phyloP scores from a whole-genome alignment of 2,113 vertebrate species.

The Chlorodrepanis virens region DNA sequence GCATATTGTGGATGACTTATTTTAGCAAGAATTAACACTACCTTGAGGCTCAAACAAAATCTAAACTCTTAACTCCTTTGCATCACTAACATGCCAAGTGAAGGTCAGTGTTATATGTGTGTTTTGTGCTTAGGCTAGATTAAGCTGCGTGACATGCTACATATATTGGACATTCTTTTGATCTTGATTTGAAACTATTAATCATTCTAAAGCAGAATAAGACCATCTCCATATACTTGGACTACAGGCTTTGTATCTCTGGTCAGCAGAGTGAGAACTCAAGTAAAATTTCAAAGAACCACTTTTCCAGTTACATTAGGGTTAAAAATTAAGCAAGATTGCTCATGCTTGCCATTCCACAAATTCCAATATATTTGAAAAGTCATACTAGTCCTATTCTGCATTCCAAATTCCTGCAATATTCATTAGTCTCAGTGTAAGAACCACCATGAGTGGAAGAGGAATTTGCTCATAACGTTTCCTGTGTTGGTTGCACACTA shows the following conservation, averaged over 20 bases:
- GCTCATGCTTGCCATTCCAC: neutral
- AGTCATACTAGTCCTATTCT: neutral
- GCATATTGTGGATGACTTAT: constrained; percentile 41
- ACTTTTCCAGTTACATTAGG: neutral
- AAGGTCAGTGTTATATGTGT: neutral
- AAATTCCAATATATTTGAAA: constrained; percentile 20
- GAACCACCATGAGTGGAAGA: neutral
- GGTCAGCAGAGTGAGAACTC: neutral
- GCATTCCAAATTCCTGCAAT: neutral
- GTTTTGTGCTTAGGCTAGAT: neutral
- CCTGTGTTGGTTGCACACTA: neutral
- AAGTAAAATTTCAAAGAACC: neutral
- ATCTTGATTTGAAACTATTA: neutral
- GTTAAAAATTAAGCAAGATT: constrained; percentile 1
- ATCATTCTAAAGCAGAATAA: neutral
- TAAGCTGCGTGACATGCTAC: neutral
- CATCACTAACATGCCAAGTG: neutral
- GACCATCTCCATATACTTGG: neutral
- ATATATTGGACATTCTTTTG: neutral
- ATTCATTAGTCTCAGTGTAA: neutral
- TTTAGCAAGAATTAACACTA: constrained; percentile 49
- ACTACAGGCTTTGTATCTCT: neutral
- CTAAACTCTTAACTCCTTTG: constrained; percentile 10
- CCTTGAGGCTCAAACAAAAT: neutral
- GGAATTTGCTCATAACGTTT: neutral